Conservation (phyloP, 1,140 invertebrate species). For the Heliconius himera region DNA sequence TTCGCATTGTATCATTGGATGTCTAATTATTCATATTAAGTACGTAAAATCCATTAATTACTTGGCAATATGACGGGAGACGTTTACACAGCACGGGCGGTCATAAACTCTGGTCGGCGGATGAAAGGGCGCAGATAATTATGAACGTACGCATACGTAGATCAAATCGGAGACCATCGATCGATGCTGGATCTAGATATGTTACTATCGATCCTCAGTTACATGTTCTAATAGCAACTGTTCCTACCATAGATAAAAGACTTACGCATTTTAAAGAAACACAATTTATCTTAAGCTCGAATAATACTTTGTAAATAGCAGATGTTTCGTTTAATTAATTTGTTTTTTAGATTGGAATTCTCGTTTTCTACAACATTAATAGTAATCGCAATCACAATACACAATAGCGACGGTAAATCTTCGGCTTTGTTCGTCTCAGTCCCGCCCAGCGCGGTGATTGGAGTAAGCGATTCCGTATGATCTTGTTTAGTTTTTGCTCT, state of each 20-base stretch:
- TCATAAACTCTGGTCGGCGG: slow-evolving; percentile 72
- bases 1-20: slow-evolving; percentile 47
- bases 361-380: slow-evolving; percentile 25
- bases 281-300: neutral
- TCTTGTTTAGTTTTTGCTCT: slow-evolving; percentile 75
- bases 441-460: slow-evolving; percentile 58
- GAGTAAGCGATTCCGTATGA: slow-evolving; percentile 75
- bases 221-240: slow-evolving; percentile 51
- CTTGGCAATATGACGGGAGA: slow-evolving; percentile 71
- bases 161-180: slow-evolving; percentile 76
- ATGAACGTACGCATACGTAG: slow-evolving; percentile 77
- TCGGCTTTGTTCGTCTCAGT: slow-evolving; percentile 60
- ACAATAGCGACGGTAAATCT: slow-evolving; percentile 44
- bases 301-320: slow-evolving; percentile 12
- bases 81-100: slow-evolving; percentile 69
- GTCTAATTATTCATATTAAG: slow-evolving; percentile 61
- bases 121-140: slow-evolving; percentile 79
- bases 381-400: slow-evolving; percentile 35
- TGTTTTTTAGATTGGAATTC: slow-evolving; percentile 18
- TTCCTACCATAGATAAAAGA: neutral
- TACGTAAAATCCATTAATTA: slow-evolving; percentile 72
- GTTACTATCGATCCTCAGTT: slow-evolving; percentile 57
- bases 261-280: neutral
- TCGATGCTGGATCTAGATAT: slow-evolving; percentile 76
- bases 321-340: slow-evolving; percentile 7